phyloP scores from a whole-genome alignment of 2,113 vertebrate genomes.

The Charadrius vociferus region DNA sequence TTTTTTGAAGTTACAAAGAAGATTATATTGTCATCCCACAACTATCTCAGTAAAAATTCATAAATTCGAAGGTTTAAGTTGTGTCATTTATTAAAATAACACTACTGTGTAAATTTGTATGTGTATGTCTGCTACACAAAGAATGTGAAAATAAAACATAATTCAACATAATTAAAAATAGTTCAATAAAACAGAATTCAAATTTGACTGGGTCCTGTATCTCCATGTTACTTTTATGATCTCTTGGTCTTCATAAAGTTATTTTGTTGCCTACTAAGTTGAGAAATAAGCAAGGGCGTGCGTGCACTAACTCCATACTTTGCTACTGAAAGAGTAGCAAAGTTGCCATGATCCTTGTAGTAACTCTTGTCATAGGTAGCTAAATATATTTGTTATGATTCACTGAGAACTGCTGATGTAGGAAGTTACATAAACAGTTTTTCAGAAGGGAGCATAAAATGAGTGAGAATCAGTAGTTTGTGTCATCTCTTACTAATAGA shows the following conservation, averaged over 20 bases:
- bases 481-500: neutral
- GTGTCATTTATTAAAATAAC: neutral
- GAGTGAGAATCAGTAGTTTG: neutral
- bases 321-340: neutral
- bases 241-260: neutral
- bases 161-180: neutral
- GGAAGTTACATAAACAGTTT: neutral
- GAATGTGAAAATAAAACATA: neutral
- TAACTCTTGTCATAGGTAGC: neutral
- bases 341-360: neutral
- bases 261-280: neutral
- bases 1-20: neutral
- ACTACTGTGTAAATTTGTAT: neutral
- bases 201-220: neutral
- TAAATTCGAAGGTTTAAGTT: neutral
- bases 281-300: neutral
- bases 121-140: neutral
- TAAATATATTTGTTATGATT: neutral
- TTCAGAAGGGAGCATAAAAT: neutral
- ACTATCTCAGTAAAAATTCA: neutral
- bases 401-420: neutral
- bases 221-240: neutral
- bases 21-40: neutral
- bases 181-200: neutral
- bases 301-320: neutral